Conservation (phyloP, 2,113 vertebrate species). For the Muntiacus reevesi region DNA sequence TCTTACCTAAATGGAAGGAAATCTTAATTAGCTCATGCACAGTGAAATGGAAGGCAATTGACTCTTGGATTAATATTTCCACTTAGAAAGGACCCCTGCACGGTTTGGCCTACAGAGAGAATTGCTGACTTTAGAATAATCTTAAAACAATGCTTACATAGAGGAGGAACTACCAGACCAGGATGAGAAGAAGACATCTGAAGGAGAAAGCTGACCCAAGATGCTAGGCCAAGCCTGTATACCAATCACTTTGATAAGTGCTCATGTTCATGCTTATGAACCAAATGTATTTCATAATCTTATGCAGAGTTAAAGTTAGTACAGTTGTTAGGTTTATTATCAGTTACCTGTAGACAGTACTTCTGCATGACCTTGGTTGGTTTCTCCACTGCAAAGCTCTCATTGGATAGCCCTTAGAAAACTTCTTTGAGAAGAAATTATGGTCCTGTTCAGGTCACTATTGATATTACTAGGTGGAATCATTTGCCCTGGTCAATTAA, state of each 20-base stretch:
- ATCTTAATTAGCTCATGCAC: background rate
- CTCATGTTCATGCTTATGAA: background rate
- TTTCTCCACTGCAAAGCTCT: background rate
- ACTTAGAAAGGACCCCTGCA: background rate
- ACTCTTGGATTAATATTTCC: background rate
- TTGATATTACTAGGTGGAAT: background rate
- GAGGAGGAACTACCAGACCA: background rate
- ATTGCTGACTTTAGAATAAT: background rate
- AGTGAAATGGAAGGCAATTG: background rate
- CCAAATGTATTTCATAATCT: background rate
- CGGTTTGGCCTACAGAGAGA: background rate
- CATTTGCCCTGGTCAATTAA: background rate
- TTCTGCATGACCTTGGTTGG: background rate
- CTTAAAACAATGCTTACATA: background rate
- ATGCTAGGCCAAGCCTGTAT: background rate
- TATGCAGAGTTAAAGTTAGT: background rate
- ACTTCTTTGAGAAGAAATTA: background rate
- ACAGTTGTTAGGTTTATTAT: background rate
- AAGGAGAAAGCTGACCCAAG: background rate
- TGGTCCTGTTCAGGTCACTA: background rate
- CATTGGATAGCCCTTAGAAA: background rate
- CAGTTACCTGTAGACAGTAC: background rate
- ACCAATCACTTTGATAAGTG: background rate
- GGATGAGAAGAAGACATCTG: background rate
- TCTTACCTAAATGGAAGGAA: background rate